Base-by-base conservation (phyloP, 2,888 invertebrate species). In the Ernsta delagoae region DNA sequence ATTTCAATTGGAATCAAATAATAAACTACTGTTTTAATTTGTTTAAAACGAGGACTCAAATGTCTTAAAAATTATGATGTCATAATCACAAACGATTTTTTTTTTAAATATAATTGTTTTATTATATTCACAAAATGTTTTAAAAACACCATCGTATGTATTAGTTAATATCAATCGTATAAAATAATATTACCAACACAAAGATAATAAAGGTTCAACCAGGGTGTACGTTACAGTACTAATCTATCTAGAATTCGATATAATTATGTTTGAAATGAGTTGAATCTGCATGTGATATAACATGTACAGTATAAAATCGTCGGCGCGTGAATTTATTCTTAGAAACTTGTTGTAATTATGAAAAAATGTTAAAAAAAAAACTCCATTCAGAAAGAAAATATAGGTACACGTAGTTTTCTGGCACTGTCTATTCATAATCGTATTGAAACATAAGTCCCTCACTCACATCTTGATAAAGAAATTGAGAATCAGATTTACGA, bases 151-250 rank as follows among this genome's bases (percentile, higher is more conserved):
- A 24, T 24, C 9, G 9, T 54, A 56, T 61, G 36, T 36, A 61
- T 67, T 56, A 43, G 54, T 61, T 41, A 61, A 39, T 45, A 43
- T 45, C n/a, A 60, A 16, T 34, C 53, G 12, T 53, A 59, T 24
- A 24, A 24, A 24, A 24, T 24, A 53, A 45, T 59, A 53, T 53
- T 39, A 61, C 39, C 54, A 54, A 56, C 45, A 24, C 45, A 60
- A 56, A 56, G 12, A 24, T 24, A 24, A 24, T 24, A 68, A 56
- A 56, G 67, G 48, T 68, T 61, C 31, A 68, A 62, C 61, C 67
- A 68, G 67, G 67, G 67, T 68, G 67, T 61, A 61, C 54, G n/a
- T 5, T 68, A 39, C 61, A 62, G 56, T 62, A 62, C 61, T 68
- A 41, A 67, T 61, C 34, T 56, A 61, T 45, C n/a, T 54, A 61